Evolutionary conservation across 2,113 vertebrate genomes (phyloP).

Genomic region (Campylorhamphus procurvoides): DNA sequence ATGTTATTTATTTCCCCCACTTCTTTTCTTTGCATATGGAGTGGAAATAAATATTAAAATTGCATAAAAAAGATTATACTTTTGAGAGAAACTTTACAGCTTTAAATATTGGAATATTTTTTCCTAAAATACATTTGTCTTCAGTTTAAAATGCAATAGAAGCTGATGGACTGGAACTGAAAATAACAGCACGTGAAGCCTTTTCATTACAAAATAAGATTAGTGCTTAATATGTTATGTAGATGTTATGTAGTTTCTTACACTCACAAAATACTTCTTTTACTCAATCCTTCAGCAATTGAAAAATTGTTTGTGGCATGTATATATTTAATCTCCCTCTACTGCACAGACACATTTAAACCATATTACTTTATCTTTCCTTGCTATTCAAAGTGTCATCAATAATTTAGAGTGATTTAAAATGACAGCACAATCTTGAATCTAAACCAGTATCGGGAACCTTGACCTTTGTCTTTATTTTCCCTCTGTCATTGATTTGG

Average conservation of each 20-base stretch:
- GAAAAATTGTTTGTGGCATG: not conserved
- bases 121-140: not conserved
- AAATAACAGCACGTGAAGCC: not conserved
- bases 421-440: not conserved
- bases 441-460: not conserved
- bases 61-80: not conserved
- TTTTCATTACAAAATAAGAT: not conserved
- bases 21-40: not conserved
- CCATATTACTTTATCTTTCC: not conserved
- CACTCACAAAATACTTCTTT: not conserved
- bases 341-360: not conserved
- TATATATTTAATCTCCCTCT: not conserved
- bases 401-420: slow-evolving; percentile 7
- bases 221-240: not conserved
- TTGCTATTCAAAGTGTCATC: not conserved
- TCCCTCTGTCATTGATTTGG: not conserved
- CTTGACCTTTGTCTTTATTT: not conserved
- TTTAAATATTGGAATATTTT: not conserved
- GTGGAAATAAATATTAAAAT: not conserved
- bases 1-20: not conserved
- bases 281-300: not conserved
- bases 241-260: not conserved
- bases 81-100: not conserved
- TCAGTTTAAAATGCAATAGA: not conserved
- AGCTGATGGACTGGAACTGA: not conserved